Evolutionary conservation across 1,140 invertebrate genomes (phyloP).

Genomic region (Drosophila ironensis): DNA sequence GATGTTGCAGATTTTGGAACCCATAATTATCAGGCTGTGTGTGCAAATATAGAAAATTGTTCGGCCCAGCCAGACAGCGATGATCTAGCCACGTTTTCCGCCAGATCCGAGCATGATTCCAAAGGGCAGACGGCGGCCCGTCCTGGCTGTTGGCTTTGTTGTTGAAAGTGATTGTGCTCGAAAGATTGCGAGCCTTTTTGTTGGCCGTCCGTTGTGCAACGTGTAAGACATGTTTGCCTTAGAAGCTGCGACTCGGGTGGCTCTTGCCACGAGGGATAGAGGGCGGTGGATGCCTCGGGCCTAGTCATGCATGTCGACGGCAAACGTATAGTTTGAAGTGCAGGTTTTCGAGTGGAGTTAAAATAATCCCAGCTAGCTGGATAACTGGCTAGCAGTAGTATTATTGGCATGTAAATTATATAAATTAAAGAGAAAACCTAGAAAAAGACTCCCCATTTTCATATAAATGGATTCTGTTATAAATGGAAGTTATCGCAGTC

Average conservation of each 20-base stretch:
- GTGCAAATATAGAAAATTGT: slow-evolving; percentile 43
- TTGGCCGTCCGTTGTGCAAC: slow-evolving; percentile 15
- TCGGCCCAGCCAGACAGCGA: slow-evolving; percentile 7
- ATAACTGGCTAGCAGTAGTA: too few species aligned
- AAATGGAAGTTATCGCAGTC: background rate
- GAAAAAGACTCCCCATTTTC: too few species aligned
- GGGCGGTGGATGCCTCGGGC: slow-evolving; percentile 1
- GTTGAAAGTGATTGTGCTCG: slow-evolving; percentile 68
- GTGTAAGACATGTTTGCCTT: slow-evolving; percentile 50
- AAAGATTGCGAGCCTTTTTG: slow-evolving; percentile 57
- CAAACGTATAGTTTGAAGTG: background rate
- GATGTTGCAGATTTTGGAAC: slow-evolving; percentile 64
- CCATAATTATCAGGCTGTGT: slow-evolving; percentile 56
- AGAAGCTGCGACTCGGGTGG: slow-evolving; percentile 23
- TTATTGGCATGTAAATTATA: background rate
- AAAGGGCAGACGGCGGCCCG: slow-evolving; percentile 53
- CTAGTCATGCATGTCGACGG: slow-evolving; percentile 24
- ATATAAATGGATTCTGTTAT: background rate
- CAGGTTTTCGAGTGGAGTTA: background rate
- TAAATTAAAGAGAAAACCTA: background rate
- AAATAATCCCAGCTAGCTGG: background rate
- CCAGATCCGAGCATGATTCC: slow-evolving; percentile 58
- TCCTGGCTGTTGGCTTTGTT: slow-evolving; percentile 39
- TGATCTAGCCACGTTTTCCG: slow-evolving; percentile 59
- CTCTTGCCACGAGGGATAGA: background rate